Evolutionary conservation across 1,140 invertebrate species (phyloP), one percentile per base, ranked within the genome.

Genomic region (Phenacoccus solenopsis): DNA sequence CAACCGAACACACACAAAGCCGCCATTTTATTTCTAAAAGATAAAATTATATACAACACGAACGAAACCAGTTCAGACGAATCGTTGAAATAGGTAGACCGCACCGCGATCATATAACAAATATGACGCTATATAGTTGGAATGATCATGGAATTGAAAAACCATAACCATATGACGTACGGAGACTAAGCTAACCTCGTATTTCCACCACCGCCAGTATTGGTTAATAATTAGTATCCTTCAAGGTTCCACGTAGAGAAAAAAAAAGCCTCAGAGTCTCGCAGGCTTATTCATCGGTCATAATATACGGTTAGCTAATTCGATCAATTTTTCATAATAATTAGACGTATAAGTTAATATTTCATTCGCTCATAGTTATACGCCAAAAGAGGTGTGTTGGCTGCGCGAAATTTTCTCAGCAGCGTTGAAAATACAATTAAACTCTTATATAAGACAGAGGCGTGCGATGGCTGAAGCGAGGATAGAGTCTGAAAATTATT

Each of bases 251-350:
- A 10, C 38, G n/a, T n/a, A n/a, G n/a, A n/a, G n/a, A n/a, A 49
- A 49, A 49, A 49, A 49, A 49, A 49, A 49, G 13, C 38, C 20
- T 49, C 38, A n/a, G 13, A 16, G 13, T n/a, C 20, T n/a, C 16
- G 38, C 38, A n/a, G 38, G 38, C 38, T 9, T 49, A 49, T 49
- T 9, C 38, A 49, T 49, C 20, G 12, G 38, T 49, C 38, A 49
- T 49, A 49, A 49, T 49, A 49, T 49, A 49, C 38, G 38, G 38
- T 49, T 49, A n/a, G 38, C 38, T 49, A 49, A 16, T 49, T 49
- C 38, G 38, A 49, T 49, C 38, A 49, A 49, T 49, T 49, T 49
- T 49, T 49, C 38, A 49, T 49, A 49, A n/a, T 49, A 49, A 49
- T 49, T 49, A 49, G 38, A 49, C 20, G 38, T 49, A n/a, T n/a